phyloP scores from a whole-genome alignment of 2,888 invertebrate genomes.

The Anticlea derivata region DNA sequence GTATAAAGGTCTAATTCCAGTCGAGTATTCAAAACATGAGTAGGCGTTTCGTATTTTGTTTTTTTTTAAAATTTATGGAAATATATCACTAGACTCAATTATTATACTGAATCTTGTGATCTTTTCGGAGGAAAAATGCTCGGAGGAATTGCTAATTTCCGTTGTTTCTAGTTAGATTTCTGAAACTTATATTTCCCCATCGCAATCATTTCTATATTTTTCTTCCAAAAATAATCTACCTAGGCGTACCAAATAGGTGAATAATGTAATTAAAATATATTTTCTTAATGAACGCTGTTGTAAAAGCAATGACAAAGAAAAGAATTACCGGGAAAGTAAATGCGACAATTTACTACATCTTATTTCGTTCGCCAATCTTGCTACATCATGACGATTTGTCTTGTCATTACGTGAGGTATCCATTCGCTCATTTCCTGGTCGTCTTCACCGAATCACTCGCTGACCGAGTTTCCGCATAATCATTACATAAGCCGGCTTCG shows the following conservation, averaged over 20 bases:
- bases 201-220: too few relatives aligned
- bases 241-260: too few relatives aligned
- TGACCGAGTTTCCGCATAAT: constrained; percentile 26
- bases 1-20: not conserved
- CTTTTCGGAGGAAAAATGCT: too few relatives aligned
- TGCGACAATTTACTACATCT: not conserved
- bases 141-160: too few relatives aligned
- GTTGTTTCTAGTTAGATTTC: too few relatives aligned
- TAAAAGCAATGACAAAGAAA: not conserved
- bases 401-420: constrained; percentile 7
- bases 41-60: constrained; percentile 13
- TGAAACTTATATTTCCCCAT: too few relatives aligned
- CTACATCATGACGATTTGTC: not conserved
- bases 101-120: too few relatives aligned
- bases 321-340: not conserved
- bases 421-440: constrained; percentile 14
- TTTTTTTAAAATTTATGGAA: not conserved
- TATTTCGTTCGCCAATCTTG: not conserved
- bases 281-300: not conserved
- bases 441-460: constrained; percentile 20
- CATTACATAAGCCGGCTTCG: constrained; percentile 47
- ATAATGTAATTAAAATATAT: too few relatives aligned
- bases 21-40: constrained; percentile 23
- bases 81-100: not conserved
- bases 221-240: too few relatives aligned